Evolutionary conservation across 2,888 invertebrate species (phyloP).

Genomic region (Vannuccia rotundouncinata): DNA sequence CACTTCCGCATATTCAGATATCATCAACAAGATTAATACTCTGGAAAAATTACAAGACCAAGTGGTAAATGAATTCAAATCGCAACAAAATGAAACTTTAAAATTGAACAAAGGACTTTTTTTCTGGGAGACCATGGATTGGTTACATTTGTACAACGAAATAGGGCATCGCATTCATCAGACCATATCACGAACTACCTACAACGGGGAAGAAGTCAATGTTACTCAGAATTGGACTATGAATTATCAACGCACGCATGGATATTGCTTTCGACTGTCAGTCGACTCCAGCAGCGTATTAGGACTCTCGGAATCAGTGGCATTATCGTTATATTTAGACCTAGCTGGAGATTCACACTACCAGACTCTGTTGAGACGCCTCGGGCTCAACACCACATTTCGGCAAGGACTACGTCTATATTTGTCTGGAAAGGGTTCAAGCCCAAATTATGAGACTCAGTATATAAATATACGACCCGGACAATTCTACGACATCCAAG

Average conservation of each 20-base stretch:
- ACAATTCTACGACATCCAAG: background rate
- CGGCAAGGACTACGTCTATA: constrained; percentile 1
- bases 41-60: constrained; percentile 5
- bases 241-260: constrained; percentile 1
- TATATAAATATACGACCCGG: background rate
- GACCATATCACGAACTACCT: background rate
- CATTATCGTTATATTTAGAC: background rate
- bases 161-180: background rate
- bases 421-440: background rate
- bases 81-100: background rate
- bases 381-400: background rate
- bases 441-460: background rate
- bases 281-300: background rate
- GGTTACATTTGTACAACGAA: background rate
- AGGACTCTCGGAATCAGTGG: background rate
- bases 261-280: background rate
- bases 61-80: background rate
- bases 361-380: background rate
- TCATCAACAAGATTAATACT: background rate
- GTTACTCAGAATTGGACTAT: background rate
- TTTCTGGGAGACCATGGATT: constrained; percentile 4
- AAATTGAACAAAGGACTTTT: background rate
- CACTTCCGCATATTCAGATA: background rate
- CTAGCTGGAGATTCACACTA: background rate
- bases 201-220: background rate